Percentiles rank a stretch among this genome's conserved stretches.
Conservation (phyloP, 2,888 invertebrate species). For the Campoletis raptor region DNA sequence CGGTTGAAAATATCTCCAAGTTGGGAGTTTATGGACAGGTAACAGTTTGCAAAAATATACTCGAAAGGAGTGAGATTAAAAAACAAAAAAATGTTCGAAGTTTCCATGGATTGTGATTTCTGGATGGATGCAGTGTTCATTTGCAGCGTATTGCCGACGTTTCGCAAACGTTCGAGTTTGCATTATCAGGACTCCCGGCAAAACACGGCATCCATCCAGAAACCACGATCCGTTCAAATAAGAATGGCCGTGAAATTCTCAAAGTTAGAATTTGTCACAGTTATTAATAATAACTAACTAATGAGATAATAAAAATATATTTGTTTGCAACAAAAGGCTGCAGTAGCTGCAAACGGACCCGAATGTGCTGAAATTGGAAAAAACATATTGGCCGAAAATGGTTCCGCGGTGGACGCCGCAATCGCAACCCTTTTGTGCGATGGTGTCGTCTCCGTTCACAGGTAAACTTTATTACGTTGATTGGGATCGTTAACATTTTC, state of each 20-base stretch:
- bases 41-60: not conserved
- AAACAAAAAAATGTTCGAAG: not conserved
- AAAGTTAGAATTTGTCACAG: too few relatives aligned
- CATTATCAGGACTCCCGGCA: too few relatives aligned
- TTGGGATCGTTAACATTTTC: too few relatives aligned
- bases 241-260: too few relatives aligned
- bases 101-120: too few relatives aligned
- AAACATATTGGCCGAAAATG: slow-evolving; percentile 81
- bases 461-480: slow-evolving; percentile 64
- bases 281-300: too few relatives aligned
- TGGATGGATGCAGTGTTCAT: too few relatives aligned
- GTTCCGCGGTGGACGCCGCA: slow-evolving; percentile 85
- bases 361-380: slow-evolving; percentile 83
- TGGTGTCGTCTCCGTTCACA: slow-evolving; percentile 85
- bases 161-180: too few relatives aligned
- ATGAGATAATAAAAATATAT: too few relatives aligned
- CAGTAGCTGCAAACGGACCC: slow-evolving; percentile 81
- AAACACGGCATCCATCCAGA: too few relatives aligned
- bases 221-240: too few relatives aligned
- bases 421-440: slow-evolving; percentile 85
- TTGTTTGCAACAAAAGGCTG: slow-evolving; percentile 70
- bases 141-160: too few relatives aligned
- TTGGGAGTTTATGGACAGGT: slow-evolving; percentile 13
- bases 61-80: not conserved
- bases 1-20: not conserved